Base-by-base conservation (phyloP, 2,797 vertebrate genomes). In the Enoplosus armatus region DNA sequence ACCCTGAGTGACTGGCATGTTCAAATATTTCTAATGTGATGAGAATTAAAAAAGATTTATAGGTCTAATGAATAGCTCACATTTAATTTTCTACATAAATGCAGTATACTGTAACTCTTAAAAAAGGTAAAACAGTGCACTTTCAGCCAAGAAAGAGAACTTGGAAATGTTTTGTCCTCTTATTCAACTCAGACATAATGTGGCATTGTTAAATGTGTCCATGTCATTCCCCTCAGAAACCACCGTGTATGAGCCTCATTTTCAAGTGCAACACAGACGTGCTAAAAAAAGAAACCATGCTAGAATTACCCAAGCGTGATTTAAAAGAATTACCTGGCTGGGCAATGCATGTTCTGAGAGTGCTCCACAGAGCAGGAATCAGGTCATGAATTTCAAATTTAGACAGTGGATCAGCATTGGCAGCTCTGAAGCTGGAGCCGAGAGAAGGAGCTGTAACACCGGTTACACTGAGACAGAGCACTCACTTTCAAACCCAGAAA, bases 381-480 rank as follows among this genome's bases (percentile, higher is more conserved):
- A 75, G 83, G 84, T 89, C 78, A 88, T 90, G 85, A 88, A 89
- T 91, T 90, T 86, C 73, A 90, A 83, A 92, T 90, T 53, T 67
- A 84, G 64, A 74, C 67, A 74, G 76, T 35, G 51, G 77, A 87
- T 87, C 47, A 79, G 68, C 65, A 69, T 6, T 59, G 26, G 77
- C 72, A 84, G 69, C 43, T 86, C 66, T 72, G 79, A 66, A 72
- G 80, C 70, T 43, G 45, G n/a, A 79, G 72, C 65, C 50, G 37
- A 74, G 70, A 64, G 43, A 82, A 74, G 63, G 45, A 81, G 74
- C 53, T 61, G 33, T 41, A 80, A 69, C 60, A 71, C 31, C 0
- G 3, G 72, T 50, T 70, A 76, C 22, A 71, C 47, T 7, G 5
- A 82, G 56, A 72, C 55, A 33, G 50, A 84, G 65, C 18, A 27